phyloP scores from a whole-genome alignment of 1,140 invertebrate genomes.

The Amphibalanus amphitrite region DNA sequence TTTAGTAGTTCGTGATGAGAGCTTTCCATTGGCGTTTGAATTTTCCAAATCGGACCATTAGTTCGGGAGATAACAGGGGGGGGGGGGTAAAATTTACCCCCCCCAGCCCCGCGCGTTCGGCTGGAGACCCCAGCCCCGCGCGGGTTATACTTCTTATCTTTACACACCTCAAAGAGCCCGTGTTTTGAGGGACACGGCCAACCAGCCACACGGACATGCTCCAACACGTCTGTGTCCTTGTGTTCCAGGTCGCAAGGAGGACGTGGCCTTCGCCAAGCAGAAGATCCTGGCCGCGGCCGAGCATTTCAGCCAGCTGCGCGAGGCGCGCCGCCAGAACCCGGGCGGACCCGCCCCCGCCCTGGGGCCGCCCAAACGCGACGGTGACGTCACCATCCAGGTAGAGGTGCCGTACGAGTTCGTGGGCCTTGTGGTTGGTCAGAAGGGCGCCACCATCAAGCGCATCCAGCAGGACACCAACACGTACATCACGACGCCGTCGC shows the following conservation, averaged over 20 bases:
- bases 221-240: too few species aligned
- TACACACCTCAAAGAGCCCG: too few species aligned
- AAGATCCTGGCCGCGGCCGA: slow-evolving; percentile 97
- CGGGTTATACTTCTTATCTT: too few species aligned
- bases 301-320: slow-evolving; percentile 96
- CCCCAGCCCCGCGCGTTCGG: too few species aligned
- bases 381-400: slow-evolving; percentile 92
- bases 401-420: slow-evolving; percentile 96
- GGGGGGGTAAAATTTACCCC: too few species aligned
- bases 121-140: too few species aligned
- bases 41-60: too few species aligned
- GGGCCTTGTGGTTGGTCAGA: slow-evolving; percentile 93
- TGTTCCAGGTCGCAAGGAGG: slow-evolving; percentile 66
- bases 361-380: slow-evolving; percentile 48
- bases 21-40: too few species aligned
- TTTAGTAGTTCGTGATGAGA: too few species aligned
- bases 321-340: slow-evolving; percentile 67
- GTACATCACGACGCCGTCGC: slow-evolving; percentile 94
- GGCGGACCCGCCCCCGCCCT: slow-evolving; percentile 25
- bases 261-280: slow-evolving; percentile 86
- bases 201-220: too few species aligned
- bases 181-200: too few species aligned
- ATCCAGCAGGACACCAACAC: slow-evolving; percentile 99
- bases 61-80: too few species aligned
- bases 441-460: slow-evolving; percentile 96